Evolutionary conservation across 2,888 invertebrate genomes (phyloP).

Genomic region (Netelia melanura): DNA sequence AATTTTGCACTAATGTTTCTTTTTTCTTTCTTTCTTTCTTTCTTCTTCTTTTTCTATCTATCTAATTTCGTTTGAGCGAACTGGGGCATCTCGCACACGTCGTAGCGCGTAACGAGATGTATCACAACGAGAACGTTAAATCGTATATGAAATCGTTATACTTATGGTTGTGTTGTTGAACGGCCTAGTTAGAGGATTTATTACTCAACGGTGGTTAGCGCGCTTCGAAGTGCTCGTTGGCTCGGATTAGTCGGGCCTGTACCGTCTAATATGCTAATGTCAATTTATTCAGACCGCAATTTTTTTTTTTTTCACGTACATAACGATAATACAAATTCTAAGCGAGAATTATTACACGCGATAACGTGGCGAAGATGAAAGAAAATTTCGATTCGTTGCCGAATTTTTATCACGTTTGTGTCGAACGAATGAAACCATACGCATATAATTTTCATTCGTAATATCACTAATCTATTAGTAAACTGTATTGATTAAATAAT

Average conservation of each 20-base stretch:
- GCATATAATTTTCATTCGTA: too few relatives aligned
- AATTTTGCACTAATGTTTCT: not conserved
- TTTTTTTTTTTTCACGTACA: not conserved
- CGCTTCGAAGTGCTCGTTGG: constrained; percentile 15
- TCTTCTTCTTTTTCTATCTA: constrained; percentile 1
- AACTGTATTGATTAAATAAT: too few relatives aligned
- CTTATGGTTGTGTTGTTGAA: constrained; percentile 11
- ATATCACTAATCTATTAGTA: too few relatives aligned
- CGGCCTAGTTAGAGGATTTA: constrained; percentile 64
- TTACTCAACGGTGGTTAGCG: constrained; percentile 36
- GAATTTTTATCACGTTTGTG: too few relatives aligned
- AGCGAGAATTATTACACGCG: not conserved
- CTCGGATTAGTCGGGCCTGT: constrained; percentile 16
- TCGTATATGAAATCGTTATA: constrained; percentile 58
- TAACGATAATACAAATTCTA: not conserved
- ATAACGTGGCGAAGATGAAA: too few relatives aligned
- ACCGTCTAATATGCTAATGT: constrained; percentile 31
- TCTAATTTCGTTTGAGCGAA: constrained; percentile 57
- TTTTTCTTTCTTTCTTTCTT: not conserved
- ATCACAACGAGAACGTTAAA: constrained; percentile 47
- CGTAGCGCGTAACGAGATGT: constrained; percentile 54
- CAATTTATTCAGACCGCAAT: not conserved
- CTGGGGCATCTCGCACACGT: constrained; percentile 60
- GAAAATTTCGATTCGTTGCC: too few relatives aligned
- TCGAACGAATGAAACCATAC: too few relatives aligned